Evolutionary conservation across 2,888 invertebrate species (phyloP).

Genomic region (Stenoptilia bipunctidactyla): DNA sequence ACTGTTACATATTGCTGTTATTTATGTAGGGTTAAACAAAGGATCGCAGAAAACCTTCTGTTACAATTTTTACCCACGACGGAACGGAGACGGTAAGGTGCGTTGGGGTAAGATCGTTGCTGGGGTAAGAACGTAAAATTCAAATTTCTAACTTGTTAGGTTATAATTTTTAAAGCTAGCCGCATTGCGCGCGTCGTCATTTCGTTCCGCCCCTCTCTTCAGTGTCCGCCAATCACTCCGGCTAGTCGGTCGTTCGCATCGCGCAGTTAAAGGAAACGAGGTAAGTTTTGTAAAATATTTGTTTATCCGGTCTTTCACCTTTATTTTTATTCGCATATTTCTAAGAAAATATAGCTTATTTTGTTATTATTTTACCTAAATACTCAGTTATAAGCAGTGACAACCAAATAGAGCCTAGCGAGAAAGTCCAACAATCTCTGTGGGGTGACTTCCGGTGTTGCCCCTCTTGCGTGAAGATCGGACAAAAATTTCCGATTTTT

Average conservation of each 20-base stretch:
- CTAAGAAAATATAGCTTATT: not conserved
- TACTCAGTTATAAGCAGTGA: not conserved
- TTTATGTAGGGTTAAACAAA: too few relatives aligned
- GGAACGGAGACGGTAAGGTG: not conserved
- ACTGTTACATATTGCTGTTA: too few relatives aligned
- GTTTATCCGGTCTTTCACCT: not conserved
- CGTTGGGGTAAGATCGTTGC: not conserved
- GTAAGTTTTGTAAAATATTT: not conserved
- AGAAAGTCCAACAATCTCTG: not conserved
- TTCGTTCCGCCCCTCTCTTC: not conserved
- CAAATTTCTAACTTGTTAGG: not conserved
- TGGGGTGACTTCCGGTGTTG: not conserved
- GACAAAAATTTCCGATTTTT: not conserved
- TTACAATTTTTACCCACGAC: too few relatives aligned
- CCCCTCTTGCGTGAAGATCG: not conserved
- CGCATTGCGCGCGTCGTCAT: not conserved
- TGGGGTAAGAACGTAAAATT: not conserved
- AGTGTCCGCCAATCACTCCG: not conserved
- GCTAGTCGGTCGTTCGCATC: not conserved
- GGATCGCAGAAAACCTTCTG: too few relatives aligned
- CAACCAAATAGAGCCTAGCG: not conserved
- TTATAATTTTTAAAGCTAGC: not conserved
- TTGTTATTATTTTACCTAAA: not conserved
- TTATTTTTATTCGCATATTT: not conserved
- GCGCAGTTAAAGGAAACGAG: not conserved